Evolutionary conservation across 53 echinoderm and acorn worm species (phyloP).

Genomic region (Temnopleurus reevesii): DNA sequence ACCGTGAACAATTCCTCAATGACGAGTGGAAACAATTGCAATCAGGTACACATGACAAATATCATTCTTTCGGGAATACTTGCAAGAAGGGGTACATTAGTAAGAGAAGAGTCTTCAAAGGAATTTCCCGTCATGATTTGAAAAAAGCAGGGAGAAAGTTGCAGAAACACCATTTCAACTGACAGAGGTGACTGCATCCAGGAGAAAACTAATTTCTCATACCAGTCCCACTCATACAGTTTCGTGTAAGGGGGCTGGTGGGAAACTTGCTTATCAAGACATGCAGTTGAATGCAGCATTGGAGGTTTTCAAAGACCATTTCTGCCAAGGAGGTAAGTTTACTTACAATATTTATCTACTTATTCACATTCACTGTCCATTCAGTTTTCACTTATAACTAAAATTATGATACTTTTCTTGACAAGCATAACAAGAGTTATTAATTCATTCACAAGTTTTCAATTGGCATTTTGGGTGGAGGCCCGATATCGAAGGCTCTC

Average conservation of each 20-base stretch:
- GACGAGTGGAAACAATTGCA: no score
- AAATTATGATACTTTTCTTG: no score
- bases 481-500: no score
- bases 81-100: background rate
- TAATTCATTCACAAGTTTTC: no score
- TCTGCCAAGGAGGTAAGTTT: background rate
- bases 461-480: no score
- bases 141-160: background rate
- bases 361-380: no score
- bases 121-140: background rate
- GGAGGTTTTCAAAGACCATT: background rate
- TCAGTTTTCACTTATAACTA: no score
- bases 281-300: background rate
- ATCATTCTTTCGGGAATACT: no score
- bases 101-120: background rate
- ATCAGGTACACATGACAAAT: no score
- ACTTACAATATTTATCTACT: background rate
- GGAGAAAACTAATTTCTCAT: background rate
- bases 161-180: background rate
- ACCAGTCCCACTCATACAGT: background rate
- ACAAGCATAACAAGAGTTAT: no score
- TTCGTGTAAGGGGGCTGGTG: background rate
- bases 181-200: constrained; percentile 28
- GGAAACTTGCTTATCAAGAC: background rate
- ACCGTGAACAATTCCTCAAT: no score